Conservation (phyloP, 2,797 vertebrate species). For the Psittacula derbiana region DNA sequence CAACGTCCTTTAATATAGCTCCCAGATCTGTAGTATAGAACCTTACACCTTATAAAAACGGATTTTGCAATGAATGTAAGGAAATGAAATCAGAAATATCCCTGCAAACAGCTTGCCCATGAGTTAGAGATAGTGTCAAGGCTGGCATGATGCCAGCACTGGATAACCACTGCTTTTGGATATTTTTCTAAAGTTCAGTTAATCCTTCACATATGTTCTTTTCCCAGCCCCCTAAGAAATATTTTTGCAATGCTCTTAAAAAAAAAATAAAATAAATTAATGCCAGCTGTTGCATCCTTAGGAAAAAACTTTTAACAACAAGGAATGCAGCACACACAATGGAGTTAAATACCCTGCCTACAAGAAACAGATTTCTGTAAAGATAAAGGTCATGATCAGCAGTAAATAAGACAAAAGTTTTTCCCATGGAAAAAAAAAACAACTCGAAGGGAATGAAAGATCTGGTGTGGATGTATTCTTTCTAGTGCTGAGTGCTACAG, state of each 20-base stretch:
- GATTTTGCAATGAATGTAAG: conserved; percentile 19
- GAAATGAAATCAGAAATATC: conserved; percentile 32
- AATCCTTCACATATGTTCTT: conserved; percentile 18
- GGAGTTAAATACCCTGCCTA: not conserved
- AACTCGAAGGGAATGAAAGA: not conserved
- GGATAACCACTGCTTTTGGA: not conserved
- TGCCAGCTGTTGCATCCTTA: not conserved
- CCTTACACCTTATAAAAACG: conserved; percentile 37
- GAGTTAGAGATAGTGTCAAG: not conserved
- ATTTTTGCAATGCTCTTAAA: not conserved
- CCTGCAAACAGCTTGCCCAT: not conserved
- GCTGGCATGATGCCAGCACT: not conserved
- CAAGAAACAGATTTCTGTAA: conserved; percentile 7
- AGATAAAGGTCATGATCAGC: not conserved
- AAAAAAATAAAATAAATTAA: not conserved
- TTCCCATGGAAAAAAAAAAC: not conserved
- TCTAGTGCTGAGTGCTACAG: not conserved
- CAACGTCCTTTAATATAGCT: conserved; percentile 1
- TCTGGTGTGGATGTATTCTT: not conserved
- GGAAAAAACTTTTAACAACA: not conserved
- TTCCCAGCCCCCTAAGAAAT: not conserved
- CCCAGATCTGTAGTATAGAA: not conserved
- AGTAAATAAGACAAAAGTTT: not conserved
- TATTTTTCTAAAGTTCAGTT: conserved; percentile 4
- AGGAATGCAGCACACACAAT: not conserved